Percentiles rank a stretch among this genome's conserved stretches.
phyloP scores from a whole-genome alignment of 1,140 invertebrate genomes.

The Sycophila sp. region DNA sequence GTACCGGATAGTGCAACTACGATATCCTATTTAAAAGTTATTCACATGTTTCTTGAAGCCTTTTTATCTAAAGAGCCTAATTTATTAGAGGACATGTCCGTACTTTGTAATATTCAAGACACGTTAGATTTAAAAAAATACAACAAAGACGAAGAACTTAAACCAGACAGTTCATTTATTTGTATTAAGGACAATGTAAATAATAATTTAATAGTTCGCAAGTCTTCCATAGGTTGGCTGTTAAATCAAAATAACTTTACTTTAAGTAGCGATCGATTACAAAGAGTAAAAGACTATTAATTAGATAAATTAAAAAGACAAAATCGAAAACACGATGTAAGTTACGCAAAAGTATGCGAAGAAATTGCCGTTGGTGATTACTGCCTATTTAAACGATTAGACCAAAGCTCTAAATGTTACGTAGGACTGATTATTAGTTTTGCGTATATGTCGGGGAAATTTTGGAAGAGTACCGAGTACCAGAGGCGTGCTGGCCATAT shows the following conservation, averaged over 20 bases:
- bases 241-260: not conserved
- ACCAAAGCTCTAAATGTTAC: not conserved
- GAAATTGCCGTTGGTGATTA: not conserved
- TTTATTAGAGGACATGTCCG: not conserved
- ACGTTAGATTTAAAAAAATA: not conserved
- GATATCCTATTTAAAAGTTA: conserved; percentile 23
- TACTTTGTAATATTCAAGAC: not conserved
- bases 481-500: too few relatives aligned
- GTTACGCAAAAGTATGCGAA: not conserved
- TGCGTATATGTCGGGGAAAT: not conserved
- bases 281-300: not conserved
- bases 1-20: conserved; percentile 31
- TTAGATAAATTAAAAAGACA: too few relatives aligned
- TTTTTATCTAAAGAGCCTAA: not conserved
- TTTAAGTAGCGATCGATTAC: not conserved
- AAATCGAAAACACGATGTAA: too few relatives aligned
- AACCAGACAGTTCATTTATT: not conserved
- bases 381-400: not conserved
- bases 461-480: not conserved
- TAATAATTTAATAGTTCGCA: not conserved
- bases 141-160: not conserved
- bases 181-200: not conserved
- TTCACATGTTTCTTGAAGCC: conserved; percentile 1
- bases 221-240: not conserved
- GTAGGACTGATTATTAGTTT: not conserved